Evolutionary conservation across 2,113 vertebrate genomes (phyloP).

Genomic region (Pionites leucogaster): DNA sequence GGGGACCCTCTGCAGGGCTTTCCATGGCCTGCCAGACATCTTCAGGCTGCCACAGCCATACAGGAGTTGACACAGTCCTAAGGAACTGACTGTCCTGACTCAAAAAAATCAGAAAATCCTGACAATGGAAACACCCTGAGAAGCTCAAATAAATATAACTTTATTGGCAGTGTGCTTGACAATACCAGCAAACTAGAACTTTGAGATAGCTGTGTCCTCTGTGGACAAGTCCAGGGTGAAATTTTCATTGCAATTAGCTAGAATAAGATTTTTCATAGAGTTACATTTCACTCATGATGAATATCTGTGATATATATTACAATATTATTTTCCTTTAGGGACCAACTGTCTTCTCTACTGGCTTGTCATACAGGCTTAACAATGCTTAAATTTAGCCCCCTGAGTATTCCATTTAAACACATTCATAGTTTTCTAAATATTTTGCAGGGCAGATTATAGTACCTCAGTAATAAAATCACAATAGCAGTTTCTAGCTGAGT

Average conservation of each 20-base stretch:
- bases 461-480: slow-evolving; percentile 10
- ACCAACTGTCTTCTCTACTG: neutral
- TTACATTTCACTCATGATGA: neutral
- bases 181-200: neutral
- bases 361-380: neutral
- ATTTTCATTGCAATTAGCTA: neutral
- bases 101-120: neutral
- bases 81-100: neutral
- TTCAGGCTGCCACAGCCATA: neutral
- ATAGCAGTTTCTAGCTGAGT: slow-evolving; percentile 25
- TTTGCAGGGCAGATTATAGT: slow-evolving; percentile 13
- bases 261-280: neutral
- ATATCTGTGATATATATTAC: neutral
- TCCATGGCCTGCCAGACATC: neutral
- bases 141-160: neutral
- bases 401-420: neutral
- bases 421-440: slow-evolving; percentile 47
- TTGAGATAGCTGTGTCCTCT: neutral
- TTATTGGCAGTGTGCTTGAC: neutral
- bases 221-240: neutral
- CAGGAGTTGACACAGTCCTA: neutral
- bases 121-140: neutral
- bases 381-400: neutral
- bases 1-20: neutral
- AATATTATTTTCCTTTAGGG: neutral